Evolutionary conservation across 1,140 invertebrate genomes (phyloP), one percentile per base, ranked within the genome.

Genomic region (Leptinotarsa defecta): DNA sequence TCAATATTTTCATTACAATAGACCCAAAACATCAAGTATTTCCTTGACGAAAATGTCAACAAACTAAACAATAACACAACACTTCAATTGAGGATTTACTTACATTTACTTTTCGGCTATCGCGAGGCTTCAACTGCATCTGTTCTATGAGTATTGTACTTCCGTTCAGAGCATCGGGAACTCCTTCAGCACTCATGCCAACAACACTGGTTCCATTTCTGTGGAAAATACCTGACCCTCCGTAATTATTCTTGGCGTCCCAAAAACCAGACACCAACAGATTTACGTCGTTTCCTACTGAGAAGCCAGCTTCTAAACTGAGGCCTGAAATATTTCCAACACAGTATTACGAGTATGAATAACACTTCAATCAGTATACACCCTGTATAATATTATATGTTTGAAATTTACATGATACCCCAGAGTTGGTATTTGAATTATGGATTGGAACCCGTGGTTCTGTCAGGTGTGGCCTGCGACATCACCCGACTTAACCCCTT

Each of bases 151-250:
- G n/a, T 22, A 71, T 22, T 8, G 4, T 17, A 4, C 34, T 19
- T 19, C 6, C 43, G 15, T 13, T n/a, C 5, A 43, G 27, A 15
- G 24, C 43, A 52, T 22, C 15, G 22, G 19, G n/a, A 57, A 61
- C 20, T 15, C 20, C 20, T 3, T 19, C 19, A n/a, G 69, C 48
- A 61, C 48, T 61, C 13, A 71, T 22, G 3, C 48, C 69, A 17
- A 71, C 15, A 5, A 57, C 4, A 22, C 69, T 71, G 5, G 69
- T 57, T 0, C 69, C 69, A 22, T 71, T 71, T n/a, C 24, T 71
- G 24, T 57, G 48, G 20, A 20, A 71, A 48, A 71, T 22, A 57
- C 69, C 69, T 22, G 69, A 71, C n/a, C 69, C 69, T 71, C 69
- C 69, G 48, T 52, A 71, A 22, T 57, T 57, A 13, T 19, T 19